Evolutionary conservation across 2,113 vertebrate genomes (phyloP).

Genomic region (Camarhynchus parvulus): DNA sequence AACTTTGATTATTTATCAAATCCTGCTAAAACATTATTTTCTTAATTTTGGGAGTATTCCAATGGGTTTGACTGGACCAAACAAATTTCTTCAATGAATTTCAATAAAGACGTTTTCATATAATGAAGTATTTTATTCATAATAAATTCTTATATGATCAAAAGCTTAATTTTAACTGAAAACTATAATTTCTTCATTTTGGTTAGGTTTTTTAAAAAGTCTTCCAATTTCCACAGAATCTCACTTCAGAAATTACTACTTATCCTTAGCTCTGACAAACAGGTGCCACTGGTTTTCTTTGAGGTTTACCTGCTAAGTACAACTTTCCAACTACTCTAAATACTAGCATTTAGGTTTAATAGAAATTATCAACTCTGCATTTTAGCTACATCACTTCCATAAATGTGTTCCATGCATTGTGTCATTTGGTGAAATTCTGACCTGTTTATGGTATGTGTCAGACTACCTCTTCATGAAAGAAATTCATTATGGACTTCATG

Average conservation of each 20-base stretch:
- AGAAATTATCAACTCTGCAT: neutral
- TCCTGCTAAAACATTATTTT: neutral
- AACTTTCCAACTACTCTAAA: neutral
- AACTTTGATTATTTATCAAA: neutral
- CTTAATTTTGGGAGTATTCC: neutral
- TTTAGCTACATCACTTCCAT: neutral
- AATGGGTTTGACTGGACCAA: neutral
- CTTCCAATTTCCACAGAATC: neutral
- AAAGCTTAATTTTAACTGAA: neutral
- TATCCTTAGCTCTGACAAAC: neutral
- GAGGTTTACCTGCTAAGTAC: neutral
- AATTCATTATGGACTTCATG: neutral
- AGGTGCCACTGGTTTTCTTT: neutral
- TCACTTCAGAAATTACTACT: neutral
- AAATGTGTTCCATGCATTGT: accelerated
- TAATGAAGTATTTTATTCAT: neutral
- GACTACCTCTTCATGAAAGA: neutral
- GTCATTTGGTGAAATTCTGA: neutral
- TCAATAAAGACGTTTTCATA: neutral
- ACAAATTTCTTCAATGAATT: neutral
- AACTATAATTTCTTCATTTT: neutral
- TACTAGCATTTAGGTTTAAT: neutral
- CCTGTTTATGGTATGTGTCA: neutral
- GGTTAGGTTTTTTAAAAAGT: neutral
- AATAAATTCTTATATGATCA: neutral